Base-by-base conservation (phyloP, 2,113 vertebrate species). In the Megalops atlanticus region DNA sequence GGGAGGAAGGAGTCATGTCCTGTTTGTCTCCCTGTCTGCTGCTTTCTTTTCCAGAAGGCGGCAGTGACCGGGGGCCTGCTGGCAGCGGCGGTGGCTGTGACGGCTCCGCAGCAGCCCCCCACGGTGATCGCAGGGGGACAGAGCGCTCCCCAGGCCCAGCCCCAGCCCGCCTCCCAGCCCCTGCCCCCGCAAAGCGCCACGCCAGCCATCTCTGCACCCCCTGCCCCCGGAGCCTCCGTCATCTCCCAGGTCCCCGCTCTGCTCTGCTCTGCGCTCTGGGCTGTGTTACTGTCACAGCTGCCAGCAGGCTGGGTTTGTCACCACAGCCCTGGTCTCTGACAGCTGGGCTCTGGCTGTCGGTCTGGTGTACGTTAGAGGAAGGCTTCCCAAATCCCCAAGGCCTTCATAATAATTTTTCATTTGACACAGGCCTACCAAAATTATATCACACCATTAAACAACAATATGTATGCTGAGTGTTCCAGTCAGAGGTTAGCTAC, bases 11-110 rank as follows among this genome's bases (percentile, higher is more conserved):
- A 90, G 89, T 94, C 92, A 93, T 83, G 87, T 93, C 90, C 86
- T 92, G 91, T 94, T 93, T 92, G 91, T 93, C 87, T 92, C 89
- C 87, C 88, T 92, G 87, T 92, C 89, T 92, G 85, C 82, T 74
- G 84, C 83, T 80, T 87, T 84, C 85, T 91, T 85, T 88, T 90
- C 76, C 92, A 94, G 93, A 94, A 93, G 91, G 89, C 88, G 58
- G 83, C 54, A 49, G 86, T 88, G 54, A 80, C 41, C 14, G 88
- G 82, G 75, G 36, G 83, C 88, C 93, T 92, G 0, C 86, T 91
- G 86, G 92, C 90, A 0, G 90, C 94, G 0, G 88, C 83, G 1
- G 91, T 88, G 2, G 73, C 83, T n/a, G 92, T 91, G 87, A 84
- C 33, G 31, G 36, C 88, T 78, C 7, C 69, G 12, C 71, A 87